A percentile compares a stretch with the other conserved stretches of the same genome.
phyloP scores from a whole-genome alignment of 2,113 vertebrate species.

The Dicerorhinus sumatrensis region DNA sequence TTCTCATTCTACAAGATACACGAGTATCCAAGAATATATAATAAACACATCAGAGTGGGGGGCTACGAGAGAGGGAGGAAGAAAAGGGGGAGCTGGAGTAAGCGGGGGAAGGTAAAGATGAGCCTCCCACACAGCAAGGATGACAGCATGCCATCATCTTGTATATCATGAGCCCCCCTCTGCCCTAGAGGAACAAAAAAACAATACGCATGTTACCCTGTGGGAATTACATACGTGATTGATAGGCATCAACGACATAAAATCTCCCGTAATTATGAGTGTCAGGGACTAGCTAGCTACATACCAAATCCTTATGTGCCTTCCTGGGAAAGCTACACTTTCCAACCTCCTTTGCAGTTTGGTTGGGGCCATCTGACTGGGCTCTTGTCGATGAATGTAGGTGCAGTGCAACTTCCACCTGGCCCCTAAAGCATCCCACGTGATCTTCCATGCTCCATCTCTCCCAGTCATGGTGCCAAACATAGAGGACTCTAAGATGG shows the following conservation, averaged over 20 bases:
- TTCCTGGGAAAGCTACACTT: neutral
- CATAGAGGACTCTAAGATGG: neutral
- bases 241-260: neutral
- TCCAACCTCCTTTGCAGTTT: neutral
- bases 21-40: neutral
- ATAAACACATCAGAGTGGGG: neutral
- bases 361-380: neutral
- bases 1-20: neutral
- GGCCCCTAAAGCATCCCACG: neutral
- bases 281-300: neutral
- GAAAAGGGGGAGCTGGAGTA: rapidly evolving
- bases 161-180: too few relatives aligned
- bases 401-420: neutral
- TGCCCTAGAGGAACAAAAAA: neutral
- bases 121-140: rapidly evolving
- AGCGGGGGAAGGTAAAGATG: neutral
- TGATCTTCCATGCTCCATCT: neutral
- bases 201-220: rapidly evolving
- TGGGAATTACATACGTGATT: neutral
- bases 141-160: rapidly evolving
- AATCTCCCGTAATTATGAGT: neutral
- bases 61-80: neutral
- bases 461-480: neutral
- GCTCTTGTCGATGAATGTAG: neutral
- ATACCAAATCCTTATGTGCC: neutral